These are phyloP conservation scores for Heterodera filipjevi DNA, from an alignment of 2,888 invertebrate species.

Conservation along the genomic window DNA sequence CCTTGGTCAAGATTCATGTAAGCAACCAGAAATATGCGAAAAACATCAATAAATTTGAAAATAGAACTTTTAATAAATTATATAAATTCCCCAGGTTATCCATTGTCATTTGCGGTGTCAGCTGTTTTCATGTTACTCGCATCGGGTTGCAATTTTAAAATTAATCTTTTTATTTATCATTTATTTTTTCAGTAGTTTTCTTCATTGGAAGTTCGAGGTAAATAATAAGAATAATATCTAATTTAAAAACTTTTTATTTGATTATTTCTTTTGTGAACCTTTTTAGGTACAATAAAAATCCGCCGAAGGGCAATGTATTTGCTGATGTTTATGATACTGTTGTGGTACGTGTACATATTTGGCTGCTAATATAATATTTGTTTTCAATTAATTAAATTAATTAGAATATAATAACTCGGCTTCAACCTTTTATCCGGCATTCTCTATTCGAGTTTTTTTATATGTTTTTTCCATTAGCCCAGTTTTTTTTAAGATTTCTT, in stretches of 20 bases:
- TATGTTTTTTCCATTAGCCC: no score
- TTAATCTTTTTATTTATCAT: not conserved
- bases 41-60: no score
- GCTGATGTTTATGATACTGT: constrained; percentile 78
- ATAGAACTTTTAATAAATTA: not conserved
- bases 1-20: constrained; percentile 65
- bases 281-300: constrained; percentile 76
- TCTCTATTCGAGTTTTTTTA: no score
- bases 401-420: not conserved
- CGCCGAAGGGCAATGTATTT: constrained; percentile 83
- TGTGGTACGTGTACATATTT: no score
- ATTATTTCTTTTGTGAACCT: constrained; percentile 76
- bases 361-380: no score
- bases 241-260: not conserved
- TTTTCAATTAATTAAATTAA: constrained; percentile 1
- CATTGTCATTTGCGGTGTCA: constrained; percentile 85
- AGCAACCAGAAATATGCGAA: constrained; percentile 18
- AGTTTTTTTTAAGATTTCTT: no score
- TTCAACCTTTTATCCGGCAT: no score
- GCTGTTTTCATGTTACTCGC: constrained; percentile 83
- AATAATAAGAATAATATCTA: not conserved
- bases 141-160: constrained; percentile 72
- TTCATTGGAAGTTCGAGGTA: constrained; percentile 79
- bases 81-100: constrained; percentile 70
- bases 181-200: constrained; percentile 74